Evolutionary conservation across 2,797 vertebrate species (phyloP), one percentile per base, ranked within the genome.

Genomic region (Oreochromis grahami): DNA sequence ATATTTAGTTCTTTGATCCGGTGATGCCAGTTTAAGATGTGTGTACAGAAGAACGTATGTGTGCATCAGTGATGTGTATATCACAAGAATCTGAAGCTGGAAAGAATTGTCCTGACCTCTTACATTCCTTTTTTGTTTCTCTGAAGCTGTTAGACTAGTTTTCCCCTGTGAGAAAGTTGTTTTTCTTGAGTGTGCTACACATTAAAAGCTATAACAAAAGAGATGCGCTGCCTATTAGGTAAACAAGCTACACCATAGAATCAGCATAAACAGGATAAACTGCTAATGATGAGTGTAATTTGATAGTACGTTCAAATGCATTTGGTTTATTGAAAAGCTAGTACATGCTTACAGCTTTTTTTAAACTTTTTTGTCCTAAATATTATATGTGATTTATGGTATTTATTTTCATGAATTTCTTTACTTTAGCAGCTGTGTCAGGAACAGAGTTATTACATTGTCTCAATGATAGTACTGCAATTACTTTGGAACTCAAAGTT

Each of bases 181-280:
- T 88, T 81, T 83, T 85, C 91, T 91, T 86, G 56, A 76, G 5
- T 7, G 14, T 60, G 84, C 34, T 6, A 9, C 76, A 55, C 51
- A 68, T 78, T 48, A 19, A 80, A 87, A 21, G 36, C 79, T 78
- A 17, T 63, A 82, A n/a, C 78, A 32, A 83, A 79, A 85, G 5
- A 76, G 21, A 65, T 36, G 83, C 36, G 74, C 82, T 83, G 78
- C 58, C 89, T 86, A 76, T 77, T 41, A 26, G 77, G 32, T 53
- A 51, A 19, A 50, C 26, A 41, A 82, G 65, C 63, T 41, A 56
- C 60, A 58, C 17, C 13, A 51, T 15, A 70, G 77, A 60, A 38
- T 83, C 84, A 52, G 52, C 58, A 72, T 17, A 36, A 8, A 3
- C 26, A 24, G 51, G 65, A 50, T 26, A 8, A 34, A 6, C 19